Conservation (phyloP, 2,888 invertebrate species). For the Teleogryllus oceanicus region DNA sequence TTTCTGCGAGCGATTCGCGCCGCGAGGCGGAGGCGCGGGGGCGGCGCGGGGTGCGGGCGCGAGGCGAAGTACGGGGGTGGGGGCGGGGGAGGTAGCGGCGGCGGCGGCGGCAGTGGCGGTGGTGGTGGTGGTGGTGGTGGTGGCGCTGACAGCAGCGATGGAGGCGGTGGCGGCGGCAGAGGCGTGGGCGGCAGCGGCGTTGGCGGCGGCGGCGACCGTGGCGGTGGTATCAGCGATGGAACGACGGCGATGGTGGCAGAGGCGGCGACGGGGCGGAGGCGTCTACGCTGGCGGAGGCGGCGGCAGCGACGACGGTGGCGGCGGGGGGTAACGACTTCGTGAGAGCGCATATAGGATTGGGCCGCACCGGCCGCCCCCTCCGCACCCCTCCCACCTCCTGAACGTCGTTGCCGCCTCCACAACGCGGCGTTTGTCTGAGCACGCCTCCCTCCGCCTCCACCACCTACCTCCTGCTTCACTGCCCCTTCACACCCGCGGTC, state of each 20-base stretch:
- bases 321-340: background rate
- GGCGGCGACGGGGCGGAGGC: background rate
- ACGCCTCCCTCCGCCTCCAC: background rate
- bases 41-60: background rate
- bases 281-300: background rate
- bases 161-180: background rate
- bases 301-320: background rate
- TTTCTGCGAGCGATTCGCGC: conserved; percentile 10
- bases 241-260: background rate
- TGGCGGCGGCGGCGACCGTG: background rate
- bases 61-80: background rate
- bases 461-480: background rate
- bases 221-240: background rate
- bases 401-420: background rate
- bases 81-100: background rate
- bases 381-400: background rate
- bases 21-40: background rate
- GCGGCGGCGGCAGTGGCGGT: background rate
- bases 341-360: background rate
- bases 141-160: background rate
- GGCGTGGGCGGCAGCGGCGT: background rate
- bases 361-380: background rate
- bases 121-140: background rate
- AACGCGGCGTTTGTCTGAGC: background rate
- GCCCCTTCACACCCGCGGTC: too few species aligned